Base-by-base conservation (phyloP, 2,113 vertebrate genomes). In the Sebastes fasciatus region DNA sequence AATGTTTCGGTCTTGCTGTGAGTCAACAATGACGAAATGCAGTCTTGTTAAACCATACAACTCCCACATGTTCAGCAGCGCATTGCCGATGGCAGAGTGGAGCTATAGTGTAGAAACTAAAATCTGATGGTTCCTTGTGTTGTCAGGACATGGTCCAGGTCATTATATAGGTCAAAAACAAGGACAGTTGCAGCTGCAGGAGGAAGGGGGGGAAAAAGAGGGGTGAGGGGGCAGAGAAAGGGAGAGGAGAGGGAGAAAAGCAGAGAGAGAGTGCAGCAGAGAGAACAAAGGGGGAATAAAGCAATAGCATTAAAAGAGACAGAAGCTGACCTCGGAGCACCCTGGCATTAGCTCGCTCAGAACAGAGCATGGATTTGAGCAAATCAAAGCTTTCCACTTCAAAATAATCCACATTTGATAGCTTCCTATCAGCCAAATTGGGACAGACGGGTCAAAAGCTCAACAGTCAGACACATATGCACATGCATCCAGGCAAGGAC, bases 141-240 rank as follows among this genome's bases (percentile, higher is more conserved):
- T 82, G 83, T 91, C 77, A 82, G 77, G 68, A 86, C 61, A 72
- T 52, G 17, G 84, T 79, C 46, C 85, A 81, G 92, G 86, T 90
- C 86, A 77, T 82, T 80, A 89, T 89, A 84, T 88, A 83, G 92
- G 88, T 88, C 89, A 89, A 84, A 87, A 86, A 89, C 74, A 87
- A 87, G 84, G 82, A 80, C 79, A 85, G 76, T 83, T 84, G 79
- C 70, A 80, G 83, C 79, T 86, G 78, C 61, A 71, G 60, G 23
- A 89, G 58, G 26, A 34, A 34, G 55, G 43, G 54, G 77, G 61
- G 75, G 74, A 62, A n/a, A 5, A 51, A 46, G n/a, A 46, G 43
- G 43, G 70, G 13, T 62, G 66, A 86, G 5, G 51, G 66, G 74
- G 55, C 16, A 68, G 52, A 83, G 54, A 84, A 65, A 77, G 55